These are phyloP conservation scores for Penaeus chinensis DNA, from an alignment of 1,140 invertebrate species.

Conservation along the genomic window DNA sequence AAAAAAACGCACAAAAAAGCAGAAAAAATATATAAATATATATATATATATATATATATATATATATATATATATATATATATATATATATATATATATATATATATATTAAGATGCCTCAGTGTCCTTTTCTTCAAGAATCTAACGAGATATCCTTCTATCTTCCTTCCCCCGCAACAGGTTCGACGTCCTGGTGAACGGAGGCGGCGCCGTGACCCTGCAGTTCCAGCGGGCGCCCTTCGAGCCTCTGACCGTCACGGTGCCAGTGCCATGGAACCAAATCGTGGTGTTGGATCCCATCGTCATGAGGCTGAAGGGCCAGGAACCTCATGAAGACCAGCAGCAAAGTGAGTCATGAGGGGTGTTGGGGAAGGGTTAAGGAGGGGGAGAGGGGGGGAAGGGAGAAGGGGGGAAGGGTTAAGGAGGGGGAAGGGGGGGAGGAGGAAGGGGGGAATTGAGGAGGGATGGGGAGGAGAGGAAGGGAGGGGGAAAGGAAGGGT, in stretches of 20 bases:
- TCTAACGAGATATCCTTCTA: not conserved
- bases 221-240: constrained; percentile 96
- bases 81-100: too few species aligned
- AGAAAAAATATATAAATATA: too few species aligned
- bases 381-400: not conserved
- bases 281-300: constrained; percentile 90
- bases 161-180: constrained; percentile 71
- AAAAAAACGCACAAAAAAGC: too few species aligned
- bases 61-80: too few species aligned
- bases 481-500: not conserved
- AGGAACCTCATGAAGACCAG: constrained; percentile 68
- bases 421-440: not conserved
- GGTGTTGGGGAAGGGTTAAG: too few species aligned
- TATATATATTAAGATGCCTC: too few species aligned
- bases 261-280: constrained; percentile 95
- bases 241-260: constrained; percentile 84
- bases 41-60: too few species aligned
- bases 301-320: constrained; percentile 79
- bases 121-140: too few species aligned
- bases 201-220: constrained; percentile 96
- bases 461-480: too few species aligned
- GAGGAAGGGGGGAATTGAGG: not conserved
- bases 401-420: not conserved
- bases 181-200: constrained; percentile 98
- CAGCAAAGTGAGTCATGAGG: constrained; percentile 23